Evolutionary conservation across 2,888 invertebrate genomes (phyloP).

Genomic region (Balanococcus diminutus): DNA sequence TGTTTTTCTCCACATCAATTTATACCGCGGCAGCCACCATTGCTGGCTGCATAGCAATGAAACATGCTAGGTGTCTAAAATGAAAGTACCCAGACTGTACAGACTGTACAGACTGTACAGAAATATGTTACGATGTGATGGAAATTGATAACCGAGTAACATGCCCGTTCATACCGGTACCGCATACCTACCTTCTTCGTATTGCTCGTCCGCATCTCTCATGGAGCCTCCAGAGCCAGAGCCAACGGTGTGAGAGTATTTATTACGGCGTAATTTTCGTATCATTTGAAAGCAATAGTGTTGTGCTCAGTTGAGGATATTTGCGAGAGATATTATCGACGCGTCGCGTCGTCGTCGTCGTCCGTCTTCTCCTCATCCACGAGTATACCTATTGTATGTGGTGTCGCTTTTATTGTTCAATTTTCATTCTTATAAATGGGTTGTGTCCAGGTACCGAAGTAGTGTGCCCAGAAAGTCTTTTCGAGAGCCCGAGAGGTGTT

Average conservation of each 20-base stretch:
- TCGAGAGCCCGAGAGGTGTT: neutral
- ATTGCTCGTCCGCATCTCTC: neutral
- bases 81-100: neutral
- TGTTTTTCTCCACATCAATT: neutral
- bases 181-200: neutral
- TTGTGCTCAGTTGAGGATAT: neutral
- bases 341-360: neutral
- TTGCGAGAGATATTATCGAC: neutral
- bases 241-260: too few species aligned
- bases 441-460: neutral
- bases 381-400: too few species aligned
- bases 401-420: neutral
- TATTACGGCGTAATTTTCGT: conserved; percentile 7
- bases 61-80: conserved; percentile 4
- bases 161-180: neutral
- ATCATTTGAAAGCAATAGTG: conserved; percentile 22
- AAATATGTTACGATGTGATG: neutral
- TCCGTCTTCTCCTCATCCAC: too few species aligned
- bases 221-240: neutral
- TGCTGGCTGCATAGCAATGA: neutral
- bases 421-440: neutral
- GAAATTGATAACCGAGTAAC: conserved; percentile 23
- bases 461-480: neutral
- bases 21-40: neutral
- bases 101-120: neutral